Evolutionary conservation across 1,140 invertebrate species (phyloP), one percentile per base, ranked within the genome.

Genomic region (Hydropsyche tenuis): DNA sequence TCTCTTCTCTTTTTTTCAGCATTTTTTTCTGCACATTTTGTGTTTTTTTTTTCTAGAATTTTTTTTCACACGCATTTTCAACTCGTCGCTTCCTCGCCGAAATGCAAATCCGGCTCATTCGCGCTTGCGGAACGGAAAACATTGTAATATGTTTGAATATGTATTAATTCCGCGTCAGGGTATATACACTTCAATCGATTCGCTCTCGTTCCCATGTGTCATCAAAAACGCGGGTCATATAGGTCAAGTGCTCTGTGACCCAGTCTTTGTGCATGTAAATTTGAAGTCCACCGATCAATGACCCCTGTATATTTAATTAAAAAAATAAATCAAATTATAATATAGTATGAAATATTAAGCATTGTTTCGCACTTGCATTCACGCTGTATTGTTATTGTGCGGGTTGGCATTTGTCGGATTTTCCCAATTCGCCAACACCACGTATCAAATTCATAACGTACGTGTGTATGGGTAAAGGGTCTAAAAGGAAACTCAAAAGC

Each of bases 1-100:
- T 46, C 45, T 4, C 9, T 37, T 37, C 9, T 37, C 30, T 9
- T 9, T 37, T 9, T 9, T 37, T 4, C 30, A 9, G 30, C 30
- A 37, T 37, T 37, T 37, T n/a, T n/a, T n/a, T n/a, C n/a, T n/a
- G n/a, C n/a, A 43, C 66, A 73, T 73, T 73, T 60, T 48, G 45
- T 62, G 23, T 37, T 43, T 16, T 27, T 25, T 14, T 18, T 22
- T 53, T 53, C 20, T 3, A 53, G 48, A 14, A 3, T 53, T 53
- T 53, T 14, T 14, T 53, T 53, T 22, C 48, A 53, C 3, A 16
- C 48, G n/a, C 48, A 16, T 14, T 53, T 53, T 16, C 48, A 14
- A 53, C n/a, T 22, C 48, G 48, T 22, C 48, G 20, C 48, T 53
- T 22, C 14, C 3, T 53, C 20, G n/a, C n/a, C 48, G 48, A 14